These are phyloP conservation scores for Formica selysi DNA, from an alignment of 1,140 invertebrate species.

Conservation along the genomic window DNA sequence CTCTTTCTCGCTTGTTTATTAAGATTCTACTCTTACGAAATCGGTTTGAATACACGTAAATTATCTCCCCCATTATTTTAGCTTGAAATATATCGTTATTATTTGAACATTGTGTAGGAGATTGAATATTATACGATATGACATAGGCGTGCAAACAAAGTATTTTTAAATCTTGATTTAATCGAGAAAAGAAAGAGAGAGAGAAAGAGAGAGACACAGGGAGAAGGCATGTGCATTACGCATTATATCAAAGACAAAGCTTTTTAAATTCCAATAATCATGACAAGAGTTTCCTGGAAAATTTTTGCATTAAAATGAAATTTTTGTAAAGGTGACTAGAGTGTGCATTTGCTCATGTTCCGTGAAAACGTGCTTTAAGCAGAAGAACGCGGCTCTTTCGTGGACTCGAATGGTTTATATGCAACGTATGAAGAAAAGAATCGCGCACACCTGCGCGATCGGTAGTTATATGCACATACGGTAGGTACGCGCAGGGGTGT, in stretches of 20 bases:
- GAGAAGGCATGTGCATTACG: too few species aligned
- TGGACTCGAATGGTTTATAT: constrained; percentile 37
- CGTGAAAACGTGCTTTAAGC: neutral
- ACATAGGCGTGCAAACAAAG: neutral
- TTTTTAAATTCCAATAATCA: neutral
- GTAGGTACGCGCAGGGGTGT: neutral
- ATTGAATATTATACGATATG: neutral
- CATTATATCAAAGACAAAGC: neutral
- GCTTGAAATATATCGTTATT: neutral
- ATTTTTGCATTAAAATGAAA: neutral
- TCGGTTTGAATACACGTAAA: neutral
- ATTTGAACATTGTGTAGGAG: neutral
- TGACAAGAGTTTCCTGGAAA: neutral
- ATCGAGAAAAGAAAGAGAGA: neutral
- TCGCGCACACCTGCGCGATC: constrained; percentile 59
- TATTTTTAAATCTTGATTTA: neutral
- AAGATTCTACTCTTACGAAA: constrained; percentile 12
- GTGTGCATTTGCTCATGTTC: neutral
- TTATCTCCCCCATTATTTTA: constrained; percentile 11
- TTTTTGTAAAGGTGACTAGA: neutral
- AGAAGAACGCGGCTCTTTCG: constrained; percentile 33
- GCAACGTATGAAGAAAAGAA: constrained; percentile 48
- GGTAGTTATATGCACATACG: neutral
- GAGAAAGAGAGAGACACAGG: neutral
- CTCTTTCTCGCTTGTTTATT: constrained; percentile 37